Evolutionary conservation across 2,797 vertebrate species (phyloP).

Genomic region (Pipistrellus kuhlii): DNA sequence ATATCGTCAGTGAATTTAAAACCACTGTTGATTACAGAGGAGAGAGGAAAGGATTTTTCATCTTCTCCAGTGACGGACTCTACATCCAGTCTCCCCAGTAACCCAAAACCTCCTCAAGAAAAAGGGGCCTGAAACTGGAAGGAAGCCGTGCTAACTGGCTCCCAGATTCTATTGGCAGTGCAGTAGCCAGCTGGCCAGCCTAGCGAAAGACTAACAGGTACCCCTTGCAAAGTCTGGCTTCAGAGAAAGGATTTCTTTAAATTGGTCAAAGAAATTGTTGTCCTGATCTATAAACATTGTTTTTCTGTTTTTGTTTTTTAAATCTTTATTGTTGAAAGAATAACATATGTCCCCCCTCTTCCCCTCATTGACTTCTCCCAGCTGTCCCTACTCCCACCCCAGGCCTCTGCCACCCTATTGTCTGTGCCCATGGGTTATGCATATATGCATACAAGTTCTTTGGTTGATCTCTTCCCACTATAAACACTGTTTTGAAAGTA

Average conservation of each 20-base stretch:
- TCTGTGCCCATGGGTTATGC: no score
- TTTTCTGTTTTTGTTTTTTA: no score
- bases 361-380: no score
- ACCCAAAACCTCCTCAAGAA: background rate
- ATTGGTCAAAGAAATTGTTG: constrained; percentile 32
- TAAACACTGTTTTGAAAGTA: constrained; percentile 42
- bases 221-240: background rate
- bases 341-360: no score
- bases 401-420: no score
- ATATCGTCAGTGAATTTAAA: constrained; percentile 33
- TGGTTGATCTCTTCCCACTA: no score
- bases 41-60: constrained; percentile 5
- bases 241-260: constrained; percentile 19
- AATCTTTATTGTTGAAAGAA: no score
- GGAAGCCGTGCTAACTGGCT: background rate
- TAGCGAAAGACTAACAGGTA: background rate
- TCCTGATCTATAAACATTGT: background rate
- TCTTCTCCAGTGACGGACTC: background rate
- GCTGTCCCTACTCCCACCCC: no score
- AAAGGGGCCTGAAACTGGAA: background rate
- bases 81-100: background rate
- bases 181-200: background rate
- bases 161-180: background rate
- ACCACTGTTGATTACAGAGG: background rate
- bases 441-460: no score